Evolutionary conservation across 2,113 vertebrate species (phyloP), one percentile per base, ranked within the genome.

Genomic region (Lepus europaeus): DNA sequence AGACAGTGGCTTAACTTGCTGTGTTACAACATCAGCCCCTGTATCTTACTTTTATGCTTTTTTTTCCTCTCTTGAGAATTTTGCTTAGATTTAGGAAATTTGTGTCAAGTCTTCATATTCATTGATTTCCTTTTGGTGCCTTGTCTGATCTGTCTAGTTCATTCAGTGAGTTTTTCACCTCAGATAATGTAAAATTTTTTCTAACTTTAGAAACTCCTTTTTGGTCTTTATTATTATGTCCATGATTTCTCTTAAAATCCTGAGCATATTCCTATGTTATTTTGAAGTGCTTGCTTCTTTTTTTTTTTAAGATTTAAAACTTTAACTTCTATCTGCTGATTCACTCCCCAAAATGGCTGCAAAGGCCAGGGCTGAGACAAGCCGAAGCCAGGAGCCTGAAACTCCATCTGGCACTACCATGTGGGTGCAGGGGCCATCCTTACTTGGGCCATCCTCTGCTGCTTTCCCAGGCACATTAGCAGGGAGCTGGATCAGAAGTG

Each of bases 91-190:
- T 19, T 31, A 31, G 61, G 39, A 29, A 61, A 59, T 89, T 86
- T 27, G n/a, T 73, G 11, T 77, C 51, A 3, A 56, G 25, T 88
- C 69, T 89, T 69, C 33, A 77, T 68, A 7, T 87, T 61, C 9
- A 87, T 33, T 80, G 56, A 51, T 81, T 61, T 63, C 45, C 45
- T 79, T 64, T 64, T 45, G 36, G 51, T 64, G 22, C 39, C 39
- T 87, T 81, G 29, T 88, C 83, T 94, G 27, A 83, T 64, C n/a
- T 68, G 14, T 82, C 83, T 90, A 76, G 33, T 91, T 95, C 36
- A 83, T 79, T 29, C 1, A n/a, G 23, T 91, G 59, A 91, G 8
- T 39, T 84, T 94, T 87, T 66, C 64, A 66, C 68, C 73, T 91
- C 83, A 90, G 49, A 87, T 70, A 17, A 72, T 73, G 6, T 90